Conservation (phyloP, 2,888 invertebrate species). For the Conus canariensis region DNA sequence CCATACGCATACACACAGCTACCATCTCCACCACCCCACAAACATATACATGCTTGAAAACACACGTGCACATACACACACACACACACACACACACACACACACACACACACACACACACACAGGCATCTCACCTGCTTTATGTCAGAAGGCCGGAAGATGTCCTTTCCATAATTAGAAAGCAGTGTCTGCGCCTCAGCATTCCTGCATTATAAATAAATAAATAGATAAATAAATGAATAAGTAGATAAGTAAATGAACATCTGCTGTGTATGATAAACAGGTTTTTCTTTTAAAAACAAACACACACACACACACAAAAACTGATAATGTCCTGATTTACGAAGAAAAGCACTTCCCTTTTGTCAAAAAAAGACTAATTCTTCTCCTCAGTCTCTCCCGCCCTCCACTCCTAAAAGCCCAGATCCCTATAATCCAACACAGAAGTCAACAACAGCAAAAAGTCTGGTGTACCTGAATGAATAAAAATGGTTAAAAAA, state of each 20-base stretch:
- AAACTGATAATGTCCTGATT: too few species aligned
- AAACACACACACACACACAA: too few species aligned
- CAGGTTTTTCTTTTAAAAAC: too few species aligned
- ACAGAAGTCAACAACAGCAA: not conserved
- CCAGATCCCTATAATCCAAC: too few species aligned
- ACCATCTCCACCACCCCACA: not conserved
- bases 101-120: slow-evolving; percentile 29
- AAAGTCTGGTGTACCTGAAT: not conserved
- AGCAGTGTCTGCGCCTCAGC: slow-evolving; percentile 57
- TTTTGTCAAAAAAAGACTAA: too few species aligned
- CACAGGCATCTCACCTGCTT: slow-evolving; percentile 60
- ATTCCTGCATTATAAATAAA: slow-evolving; percentile 42
- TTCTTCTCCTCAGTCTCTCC: too few species aligned
- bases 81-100: slow-evolving; percentile 25
- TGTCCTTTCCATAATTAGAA: slow-evolving; percentile 62
- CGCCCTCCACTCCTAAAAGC: too few species aligned
- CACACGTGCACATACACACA: not conserved
- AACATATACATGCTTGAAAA: not conserved
- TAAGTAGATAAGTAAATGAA: not conserved
- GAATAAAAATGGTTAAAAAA: not conserved
- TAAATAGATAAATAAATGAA: not conserved
- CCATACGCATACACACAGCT: not conserved
- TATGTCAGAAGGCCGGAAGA: slow-evolving; percentile 59
- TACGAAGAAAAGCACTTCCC: too few species aligned
- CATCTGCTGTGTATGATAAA: too few species aligned